Percentiles rank a stretch among this genome's conserved stretches.
Conservation (phyloP, 2,113 vertebrate species). For the Coturnix japonica region DNA sequence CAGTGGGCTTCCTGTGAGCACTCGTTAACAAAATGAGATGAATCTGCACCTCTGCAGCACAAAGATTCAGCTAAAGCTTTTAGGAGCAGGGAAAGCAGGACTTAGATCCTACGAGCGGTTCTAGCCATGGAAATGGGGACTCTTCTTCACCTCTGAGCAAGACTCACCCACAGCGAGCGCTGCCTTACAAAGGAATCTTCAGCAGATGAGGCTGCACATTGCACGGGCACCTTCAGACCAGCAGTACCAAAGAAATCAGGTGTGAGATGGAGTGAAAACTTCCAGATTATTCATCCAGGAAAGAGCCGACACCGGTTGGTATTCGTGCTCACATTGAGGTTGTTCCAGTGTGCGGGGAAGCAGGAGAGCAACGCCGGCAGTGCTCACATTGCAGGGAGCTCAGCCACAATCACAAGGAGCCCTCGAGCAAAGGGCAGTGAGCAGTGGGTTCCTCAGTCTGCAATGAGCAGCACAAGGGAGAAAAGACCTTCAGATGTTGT, state of each 20-base stretch:
- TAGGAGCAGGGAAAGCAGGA: not conserved
- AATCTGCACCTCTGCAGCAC: not conserved
- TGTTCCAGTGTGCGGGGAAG: not conserved
- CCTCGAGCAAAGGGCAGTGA: not conserved
- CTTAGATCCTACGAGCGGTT: not conserved
- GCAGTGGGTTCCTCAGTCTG: not conserved
- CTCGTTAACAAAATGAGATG: not conserved
- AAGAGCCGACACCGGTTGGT: not conserved
- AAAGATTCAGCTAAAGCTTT: not conserved
- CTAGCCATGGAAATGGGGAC: not conserved
- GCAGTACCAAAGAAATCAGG: not conserved
- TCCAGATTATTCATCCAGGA: constrained; percentile 2
- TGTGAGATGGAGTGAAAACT: not conserved
- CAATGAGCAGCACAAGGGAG: not conserved
- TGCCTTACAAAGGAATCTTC: not conserved
- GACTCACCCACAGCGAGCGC: not conserved
- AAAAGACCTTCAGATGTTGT: not conserved
- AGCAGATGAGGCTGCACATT: not conserved
- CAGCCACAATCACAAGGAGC: not conserved
- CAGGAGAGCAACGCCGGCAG: not conserved
- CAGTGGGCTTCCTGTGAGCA: not conserved
- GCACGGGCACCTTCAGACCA: not conserved
- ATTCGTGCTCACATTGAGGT: not conserved
- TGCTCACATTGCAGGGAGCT: rapidly evolving
- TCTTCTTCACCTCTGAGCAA: not conserved